A percentile compares a stretch with the other conserved stretches of the same genome.
Conservation (phyloP, 2,113 vertebrate species). For the Clarias batrachus region DNA sequence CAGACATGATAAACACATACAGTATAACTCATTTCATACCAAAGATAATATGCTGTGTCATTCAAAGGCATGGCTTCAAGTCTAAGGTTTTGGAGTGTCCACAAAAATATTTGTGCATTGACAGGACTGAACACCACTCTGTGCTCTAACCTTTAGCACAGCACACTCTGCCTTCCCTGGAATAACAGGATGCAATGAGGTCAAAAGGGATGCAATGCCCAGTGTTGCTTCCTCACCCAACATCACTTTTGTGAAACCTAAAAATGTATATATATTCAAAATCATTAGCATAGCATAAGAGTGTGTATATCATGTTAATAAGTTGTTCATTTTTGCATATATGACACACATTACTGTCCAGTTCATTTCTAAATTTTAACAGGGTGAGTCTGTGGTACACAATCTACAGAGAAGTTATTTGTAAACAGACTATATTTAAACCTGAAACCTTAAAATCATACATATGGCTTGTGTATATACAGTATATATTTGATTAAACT, state of each 20-base stretch:
- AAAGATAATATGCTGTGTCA: too few species aligned
- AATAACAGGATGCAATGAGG: constrained; percentile 55
- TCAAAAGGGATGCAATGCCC: constrained; percentile 31
- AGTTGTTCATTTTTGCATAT: neutral
- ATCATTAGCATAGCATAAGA: neutral
- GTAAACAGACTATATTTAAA: neutral
- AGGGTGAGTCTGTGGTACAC: neutral
- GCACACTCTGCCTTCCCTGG: constrained; percentile 1
- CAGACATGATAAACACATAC: too few species aligned
- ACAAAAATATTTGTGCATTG: neutral
- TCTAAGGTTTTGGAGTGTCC: neutral
- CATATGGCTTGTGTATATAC: neutral
- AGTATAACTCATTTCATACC: too few species aligned
- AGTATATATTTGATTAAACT: neutral
- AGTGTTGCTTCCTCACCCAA: neutral
- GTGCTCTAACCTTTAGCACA: constrained; percentile 20
- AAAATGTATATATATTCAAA: too few species aligned
- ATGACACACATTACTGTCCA: neutral
- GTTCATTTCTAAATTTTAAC: neutral
- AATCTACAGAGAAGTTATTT: neutral
- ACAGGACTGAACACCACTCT: constrained; percentile 3
- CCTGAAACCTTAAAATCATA: neutral
- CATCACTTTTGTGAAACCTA: neutral
- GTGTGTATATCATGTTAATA: neutral
- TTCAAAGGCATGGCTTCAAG: neutral